Conservation (phyloP, 1,140 invertebrate species). For the Macrobrachium nipponense region DNA sequence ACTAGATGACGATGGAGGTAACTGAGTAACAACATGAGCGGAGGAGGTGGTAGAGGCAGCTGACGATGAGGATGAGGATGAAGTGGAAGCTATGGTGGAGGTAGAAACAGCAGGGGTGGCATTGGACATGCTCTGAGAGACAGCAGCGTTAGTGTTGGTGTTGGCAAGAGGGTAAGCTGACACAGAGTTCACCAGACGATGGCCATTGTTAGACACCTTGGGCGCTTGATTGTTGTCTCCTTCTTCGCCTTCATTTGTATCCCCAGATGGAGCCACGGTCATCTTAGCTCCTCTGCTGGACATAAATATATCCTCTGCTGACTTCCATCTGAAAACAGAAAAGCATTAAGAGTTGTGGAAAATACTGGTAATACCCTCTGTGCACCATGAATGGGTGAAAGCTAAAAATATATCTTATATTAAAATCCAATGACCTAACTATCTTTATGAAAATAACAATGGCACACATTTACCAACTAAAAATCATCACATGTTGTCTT, state of each 20-base stretch:
- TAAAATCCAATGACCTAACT: too few species aligned
- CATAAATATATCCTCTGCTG: slow-evolving; percentile 48
- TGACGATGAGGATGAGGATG: slow-evolving; percentile 50
- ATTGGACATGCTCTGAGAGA: slow-evolving; percentile 30
- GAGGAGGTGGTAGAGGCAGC: slow-evolving; percentile 52
- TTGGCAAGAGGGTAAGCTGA: slow-evolving; percentile 48
- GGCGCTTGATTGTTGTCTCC: slow-evolving; percentile 3
- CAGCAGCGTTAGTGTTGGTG: slow-evolving; percentile 40
- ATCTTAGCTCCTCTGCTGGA: slow-evolving; percentile 26
- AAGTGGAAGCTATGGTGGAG: slow-evolving; percentile 49
- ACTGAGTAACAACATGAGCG: slow-evolving; percentile 30
- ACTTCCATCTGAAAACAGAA: slow-evolving; percentile 53
- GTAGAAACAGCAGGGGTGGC: slow-evolving; percentile 50
- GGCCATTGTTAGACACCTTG: slow-evolving; percentile 32
- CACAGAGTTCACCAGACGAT: slow-evolving; percentile 52
- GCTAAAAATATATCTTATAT: too few species aligned
- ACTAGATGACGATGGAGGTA: not conserved
- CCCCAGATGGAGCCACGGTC: slow-evolving; percentile 22
- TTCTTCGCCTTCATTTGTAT: slow-evolving; percentile 24
- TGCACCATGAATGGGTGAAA: too few species aligned
- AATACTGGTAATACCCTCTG: not conserved
- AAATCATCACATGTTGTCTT: too few species aligned
- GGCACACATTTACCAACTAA: too few species aligned
- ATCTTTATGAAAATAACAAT: too few species aligned
- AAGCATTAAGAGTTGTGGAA: not conserved